phyloP scores from a whole-genome alignment of 2,113 vertebrate species.

The Hassar affinis region DNA sequence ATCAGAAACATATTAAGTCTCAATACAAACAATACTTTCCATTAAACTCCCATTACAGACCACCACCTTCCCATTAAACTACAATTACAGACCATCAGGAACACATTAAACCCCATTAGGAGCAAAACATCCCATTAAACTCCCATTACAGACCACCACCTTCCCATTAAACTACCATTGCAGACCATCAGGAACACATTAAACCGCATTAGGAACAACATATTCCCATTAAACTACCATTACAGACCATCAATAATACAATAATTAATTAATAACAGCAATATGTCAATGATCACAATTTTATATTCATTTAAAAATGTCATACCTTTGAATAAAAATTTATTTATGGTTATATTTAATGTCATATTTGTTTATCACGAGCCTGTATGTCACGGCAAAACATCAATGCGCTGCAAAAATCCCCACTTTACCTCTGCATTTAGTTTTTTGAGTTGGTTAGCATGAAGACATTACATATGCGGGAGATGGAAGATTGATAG shows the following conservation, averaged over 20 bases:
- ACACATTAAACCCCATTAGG: background rate
- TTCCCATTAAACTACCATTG: background rate
- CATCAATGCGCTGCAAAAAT: background rate
- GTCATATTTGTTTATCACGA: background rate
- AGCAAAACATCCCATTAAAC: too few relatives aligned
- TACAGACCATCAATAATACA: background rate
- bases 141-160: too few relatives aligned
- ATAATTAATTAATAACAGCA: background rate
- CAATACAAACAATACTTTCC: background rate
- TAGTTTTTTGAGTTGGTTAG: constrained; percentile 4
- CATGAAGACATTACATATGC: constrained; percentile 20
- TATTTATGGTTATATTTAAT: background rate
- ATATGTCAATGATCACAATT: background rate
- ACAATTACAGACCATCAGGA: background rate
- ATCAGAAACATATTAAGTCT: background rate
- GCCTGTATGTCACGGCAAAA: background rate
- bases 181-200: background rate
- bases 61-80: too few relatives aligned
- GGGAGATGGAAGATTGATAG: constrained; percentile 70
- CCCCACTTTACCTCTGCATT: background rate
- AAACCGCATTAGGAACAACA: background rate
- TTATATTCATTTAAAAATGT: background rate
- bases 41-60: too few relatives aligned
- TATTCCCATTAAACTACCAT: background rate
- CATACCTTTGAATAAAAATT: background rate